Conservation (phyloP, 2,113 vertebrate genomes). For the Crotophaga sulcirostris region DNA sequence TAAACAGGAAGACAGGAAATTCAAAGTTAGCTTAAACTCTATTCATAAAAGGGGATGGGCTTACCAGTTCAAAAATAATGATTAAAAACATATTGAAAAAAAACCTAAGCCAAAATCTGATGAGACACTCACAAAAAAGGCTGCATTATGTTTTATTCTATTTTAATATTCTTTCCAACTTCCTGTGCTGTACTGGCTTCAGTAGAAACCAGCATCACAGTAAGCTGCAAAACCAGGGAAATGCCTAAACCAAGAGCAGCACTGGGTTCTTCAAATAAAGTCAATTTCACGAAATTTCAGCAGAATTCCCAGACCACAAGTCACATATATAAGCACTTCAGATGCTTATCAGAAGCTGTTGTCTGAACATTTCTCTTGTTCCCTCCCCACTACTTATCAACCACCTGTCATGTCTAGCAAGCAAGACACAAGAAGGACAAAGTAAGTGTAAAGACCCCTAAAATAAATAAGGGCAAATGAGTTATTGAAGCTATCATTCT, state of each 20-base stretch:
- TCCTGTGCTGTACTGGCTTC: not conserved
- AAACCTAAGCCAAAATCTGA: not conserved
- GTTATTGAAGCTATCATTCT: not conserved
- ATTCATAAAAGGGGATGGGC: slow-evolving; percentile 54
- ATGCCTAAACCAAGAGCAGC: not conserved
- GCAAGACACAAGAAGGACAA: not conserved
- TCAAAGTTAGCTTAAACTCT: slow-evolving; percentile 58
- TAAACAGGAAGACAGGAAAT: slow-evolving; percentile 72
- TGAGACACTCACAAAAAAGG: not conserved
- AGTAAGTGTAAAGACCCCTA: not conserved
- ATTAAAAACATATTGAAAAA: not conserved
- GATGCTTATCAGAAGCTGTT: not conserved
- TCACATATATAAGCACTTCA: not conserved
- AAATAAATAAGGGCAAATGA: not conserved
- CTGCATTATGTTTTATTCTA: not conserved
- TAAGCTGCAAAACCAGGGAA: not conserved
- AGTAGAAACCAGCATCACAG: not conserved
- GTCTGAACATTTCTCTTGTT: not conserved
- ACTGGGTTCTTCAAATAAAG: not conserved
- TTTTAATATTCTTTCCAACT: slow-evolving; percentile 3
- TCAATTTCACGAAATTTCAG: not conserved
- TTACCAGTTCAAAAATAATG: slow-evolving; percentile 37
- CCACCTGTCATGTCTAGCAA: not conserved
- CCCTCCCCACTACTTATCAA: not conserved
- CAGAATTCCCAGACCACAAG: slow-evolving; percentile 6